Evolutionary conservation across 2,888 invertebrate genomes (phyloP).

Genomic region (Ectemnius continuus): DNA sequence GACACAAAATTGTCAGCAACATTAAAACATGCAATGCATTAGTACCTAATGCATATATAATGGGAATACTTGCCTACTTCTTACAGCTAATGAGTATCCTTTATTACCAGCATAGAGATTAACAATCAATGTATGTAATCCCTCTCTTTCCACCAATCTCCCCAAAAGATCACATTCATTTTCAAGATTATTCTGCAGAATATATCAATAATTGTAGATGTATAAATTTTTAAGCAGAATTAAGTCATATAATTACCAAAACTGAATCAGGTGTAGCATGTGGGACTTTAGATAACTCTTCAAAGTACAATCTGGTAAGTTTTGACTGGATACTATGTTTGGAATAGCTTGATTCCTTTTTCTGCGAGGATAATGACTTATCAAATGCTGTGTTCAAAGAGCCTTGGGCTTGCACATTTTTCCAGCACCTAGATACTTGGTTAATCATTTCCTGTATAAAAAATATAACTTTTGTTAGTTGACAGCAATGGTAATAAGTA

Average conservation of each 20-base stretch:
- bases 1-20: background rate
- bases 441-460: slow-evolving; percentile 71
- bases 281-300: slow-evolving; percentile 75
- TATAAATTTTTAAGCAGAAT: background rate
- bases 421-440: slow-evolving; percentile 67
- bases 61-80: slow-evolving; percentile 79
- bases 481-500: background rate
- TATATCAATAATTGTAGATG: slow-evolving; percentile 15
- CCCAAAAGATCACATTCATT: slow-evolving; percentile 84
- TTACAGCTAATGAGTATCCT: slow-evolving; percentile 88
- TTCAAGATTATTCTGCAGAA: slow-evolving; percentile 73
- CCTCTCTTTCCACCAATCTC: slow-evolving; percentile 90
- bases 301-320: slow-evolving; percentile 75
- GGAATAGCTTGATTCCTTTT: slow-evolving; percentile 70
- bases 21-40: background rate
- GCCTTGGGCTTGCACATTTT: slow-evolving; percentile 64
- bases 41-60: slow-evolving; percentile 49
- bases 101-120: slow-evolving; percentile 95
- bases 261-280: slow-evolving; percentile 76
- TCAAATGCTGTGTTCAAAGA: slow-evolving; percentile 63
- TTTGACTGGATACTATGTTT: slow-evolving; percentile 75
- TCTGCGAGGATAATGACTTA: slow-evolving; percentile 65
- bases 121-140: slow-evolving; percentile 92
- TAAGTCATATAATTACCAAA: slow-evolving; percentile 65
- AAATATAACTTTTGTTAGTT: background rate